Conservation (phyloP, 1,140 invertebrate genomes). For the Drosophila albomicans region DNA sequence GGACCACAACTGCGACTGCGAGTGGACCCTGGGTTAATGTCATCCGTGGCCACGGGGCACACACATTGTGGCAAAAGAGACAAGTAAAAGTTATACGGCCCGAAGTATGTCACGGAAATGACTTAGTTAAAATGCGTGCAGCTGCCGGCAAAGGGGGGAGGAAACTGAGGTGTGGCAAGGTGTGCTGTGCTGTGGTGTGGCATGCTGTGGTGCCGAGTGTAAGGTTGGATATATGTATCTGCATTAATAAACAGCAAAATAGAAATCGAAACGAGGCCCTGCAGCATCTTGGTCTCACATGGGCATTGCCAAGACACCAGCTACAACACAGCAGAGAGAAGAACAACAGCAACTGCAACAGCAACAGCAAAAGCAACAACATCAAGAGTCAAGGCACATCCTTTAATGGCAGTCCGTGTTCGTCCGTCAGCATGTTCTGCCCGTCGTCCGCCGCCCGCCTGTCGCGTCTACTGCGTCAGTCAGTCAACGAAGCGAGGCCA, state of each 20-base stretch:
- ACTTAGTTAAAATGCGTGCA: conserved; percentile 75
- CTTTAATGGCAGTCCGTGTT: conserved; percentile 69
- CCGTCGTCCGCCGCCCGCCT: conserved; percentile 32
- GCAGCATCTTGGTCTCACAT: conserved; percentile 50
- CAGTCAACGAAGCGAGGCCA: conserved; percentile 49
- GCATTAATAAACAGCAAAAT: conserved; percentile 75
- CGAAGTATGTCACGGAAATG: conserved; percentile 81
- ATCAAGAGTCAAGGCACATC: conserved; percentile 58
- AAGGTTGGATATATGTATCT: conserved; percentile 54
- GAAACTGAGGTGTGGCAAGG: not conserved
- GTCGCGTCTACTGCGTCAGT: conserved; percentile 47
- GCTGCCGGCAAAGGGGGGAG: conserved; percentile 3
- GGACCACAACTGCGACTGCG: not conserved
- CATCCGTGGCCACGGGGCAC: conserved; percentile 66
- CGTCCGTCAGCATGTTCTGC: conserved; percentile 17
- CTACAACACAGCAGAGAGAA: conserved; percentile 4
- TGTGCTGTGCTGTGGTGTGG: not conserved
- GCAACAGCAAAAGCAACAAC: conserved; percentile 13
- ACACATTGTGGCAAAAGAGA: conserved; percentile 24
- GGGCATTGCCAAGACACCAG: conserved; percentile 52
- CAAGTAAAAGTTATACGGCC: conserved; percentile 70
- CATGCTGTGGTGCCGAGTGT: conserved; percentile 17
- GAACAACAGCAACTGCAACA: not conserved
- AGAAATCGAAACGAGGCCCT: conserved; percentile 75
- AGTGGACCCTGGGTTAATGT: conserved; percentile 66